Conservation (phyloP, 2,888 invertebrate species). For the Cyclophora punctaria region DNA sequence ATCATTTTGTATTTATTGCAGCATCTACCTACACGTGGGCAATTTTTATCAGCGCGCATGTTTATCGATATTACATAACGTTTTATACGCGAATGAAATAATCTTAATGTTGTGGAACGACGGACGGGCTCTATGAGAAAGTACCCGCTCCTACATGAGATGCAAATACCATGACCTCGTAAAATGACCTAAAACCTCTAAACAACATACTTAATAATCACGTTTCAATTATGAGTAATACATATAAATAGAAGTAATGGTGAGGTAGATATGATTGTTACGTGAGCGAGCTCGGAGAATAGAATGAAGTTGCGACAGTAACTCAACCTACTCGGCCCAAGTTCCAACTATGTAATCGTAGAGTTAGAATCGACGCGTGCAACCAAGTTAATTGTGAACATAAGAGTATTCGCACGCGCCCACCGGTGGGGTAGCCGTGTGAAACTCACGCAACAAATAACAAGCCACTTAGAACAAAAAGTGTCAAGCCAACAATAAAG, state of each 20-base stretch:
- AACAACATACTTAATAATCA: too few relatives aligned
- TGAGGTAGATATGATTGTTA: slow-evolving; percentile 41
- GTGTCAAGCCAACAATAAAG: slow-evolving; percentile 33
- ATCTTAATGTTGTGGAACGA: background rate
- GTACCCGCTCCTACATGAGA: too few relatives aligned
- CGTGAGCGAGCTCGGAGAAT: slow-evolving; percentile 53
- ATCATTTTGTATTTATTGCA: background rate
- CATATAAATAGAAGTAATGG: slow-evolving; percentile 31
- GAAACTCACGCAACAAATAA: slow-evolving; percentile 39
- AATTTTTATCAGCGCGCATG: background rate
- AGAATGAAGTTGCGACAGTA: slow-evolving; percentile 57
- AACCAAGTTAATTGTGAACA: slow-evolving; percentile 38
- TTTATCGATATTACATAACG: background rate
- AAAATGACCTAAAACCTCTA: background rate
- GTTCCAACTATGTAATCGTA: slow-evolving; percentile 28
- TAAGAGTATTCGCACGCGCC: slow-evolving; percentile 51
- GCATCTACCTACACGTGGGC: slow-evolving; percentile 1
- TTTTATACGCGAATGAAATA: background rate
- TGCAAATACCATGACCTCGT: too few relatives aligned
- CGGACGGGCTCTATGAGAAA: too few relatives aligned
- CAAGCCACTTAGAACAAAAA: slow-evolving; percentile 35
- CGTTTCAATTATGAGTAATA: slow-evolving; percentile 29
- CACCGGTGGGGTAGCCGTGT: slow-evolving; percentile 41
- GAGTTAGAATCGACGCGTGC: slow-evolving; percentile 36
- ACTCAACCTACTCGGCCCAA: slow-evolving; percentile 43